A percentile compares a stretch with the other conserved stretches of the same genome.
These are phyloP conservation scores for Pammene fasciana DNA, from an alignment of 2,888 invertebrate species.

Conservation along the genomic window DNA sequence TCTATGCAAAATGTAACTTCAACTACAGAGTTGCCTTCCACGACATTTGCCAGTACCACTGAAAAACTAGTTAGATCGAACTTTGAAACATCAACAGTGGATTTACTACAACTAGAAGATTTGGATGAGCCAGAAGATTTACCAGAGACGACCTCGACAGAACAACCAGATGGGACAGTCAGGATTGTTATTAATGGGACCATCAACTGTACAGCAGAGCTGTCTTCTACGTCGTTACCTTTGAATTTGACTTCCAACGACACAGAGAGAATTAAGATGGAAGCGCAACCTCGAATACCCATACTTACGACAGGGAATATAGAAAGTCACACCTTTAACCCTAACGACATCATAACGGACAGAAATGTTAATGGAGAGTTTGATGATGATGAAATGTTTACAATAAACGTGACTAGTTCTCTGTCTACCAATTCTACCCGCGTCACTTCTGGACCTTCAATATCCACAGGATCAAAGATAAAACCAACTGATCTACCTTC, in stretches of 20 bases:
- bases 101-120: constrained; percentile 45
- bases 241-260: constrained; percentile 60
- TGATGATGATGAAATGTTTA: constrained; percentile 80
- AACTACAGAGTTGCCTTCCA: constrained; percentile 46
- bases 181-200: constrained; percentile 75
- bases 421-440: constrained; percentile 72
- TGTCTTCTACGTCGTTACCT: constrained; percentile 72
- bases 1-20: constrained; percentile 46
- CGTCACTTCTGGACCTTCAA: constrained; percentile 51
- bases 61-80: constrained; percentile 45
- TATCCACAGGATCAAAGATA: constrained; percentile 56
- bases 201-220: constrained; percentile 75
- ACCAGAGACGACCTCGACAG: constrained; percentile 54
- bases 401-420: constrained; percentile 83
- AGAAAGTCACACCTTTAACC: constrained; percentile 66
- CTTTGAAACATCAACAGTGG: constrained; percentile 45
- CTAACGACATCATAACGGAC: constrained; percentile 74
- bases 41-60: constrained; percentile 45
- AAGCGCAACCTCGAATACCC: constrained; percentile 63
- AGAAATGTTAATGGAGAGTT: constrained; percentile 62
- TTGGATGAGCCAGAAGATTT: constrained; percentile 32
- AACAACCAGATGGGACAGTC: constrained; percentile 68
- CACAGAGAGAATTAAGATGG: constrained; percentile 56
- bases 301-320: constrained; percentile 56
- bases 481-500: constrained; percentile 66